A percentile compares a stretch with the other conserved stretches of the same genome.
These are phyloP conservation scores for Meda fulgida DNA, from an alignment of 2,797 vertebrate genomes.

Conservation along the genomic window DNA sequence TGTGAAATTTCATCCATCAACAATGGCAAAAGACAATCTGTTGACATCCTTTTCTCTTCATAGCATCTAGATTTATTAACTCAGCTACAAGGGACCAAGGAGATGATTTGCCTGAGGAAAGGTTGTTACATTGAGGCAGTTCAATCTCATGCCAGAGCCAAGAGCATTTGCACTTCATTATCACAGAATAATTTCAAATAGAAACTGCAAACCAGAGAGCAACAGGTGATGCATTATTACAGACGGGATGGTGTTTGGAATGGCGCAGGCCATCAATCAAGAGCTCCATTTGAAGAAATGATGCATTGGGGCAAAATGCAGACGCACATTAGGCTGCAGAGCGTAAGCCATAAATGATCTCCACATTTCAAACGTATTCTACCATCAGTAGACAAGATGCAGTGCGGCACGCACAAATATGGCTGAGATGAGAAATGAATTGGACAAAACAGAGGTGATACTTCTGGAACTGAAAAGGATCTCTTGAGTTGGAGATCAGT, in stretches of 20 bases:
- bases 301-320: constrained; percentile 66
- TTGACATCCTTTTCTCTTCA: constrained; percentile 13
- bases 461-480: constrained; percentile 40
- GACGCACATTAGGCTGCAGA: constrained; percentile 64
- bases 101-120: constrained; percentile 47
- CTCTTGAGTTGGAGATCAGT: constrained; percentile 36
- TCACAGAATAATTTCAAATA: constrained; percentile 60
- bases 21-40: neutral
- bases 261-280: constrained; percentile 69
- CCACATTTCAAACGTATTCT: constrained; percentile 64
- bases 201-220: constrained; percentile 58
- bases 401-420: constrained; percentile 28
- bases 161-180: constrained; percentile 68
- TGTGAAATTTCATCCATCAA: constrained; percentile 14
- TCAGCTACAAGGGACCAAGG: neutral
- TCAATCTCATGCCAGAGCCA: constrained; percentile 66
- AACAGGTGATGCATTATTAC: constrained; percentile 69
- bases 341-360: constrained; percentile 72
- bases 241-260: constrained; percentile 56
- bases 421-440: constrained; percentile 37
- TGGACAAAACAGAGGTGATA: constrained; percentile 41
- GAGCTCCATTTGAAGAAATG: constrained; percentile 60
- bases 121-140: constrained; percentile 37
- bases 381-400: constrained; percentile 55
- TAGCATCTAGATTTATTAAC: constrained; percentile 37